Evolutionary conservation across 2,113 vertebrate genomes (phyloP), one percentile per base, ranked within the genome.

Genomic region (Poecilia latipinna): DNA sequence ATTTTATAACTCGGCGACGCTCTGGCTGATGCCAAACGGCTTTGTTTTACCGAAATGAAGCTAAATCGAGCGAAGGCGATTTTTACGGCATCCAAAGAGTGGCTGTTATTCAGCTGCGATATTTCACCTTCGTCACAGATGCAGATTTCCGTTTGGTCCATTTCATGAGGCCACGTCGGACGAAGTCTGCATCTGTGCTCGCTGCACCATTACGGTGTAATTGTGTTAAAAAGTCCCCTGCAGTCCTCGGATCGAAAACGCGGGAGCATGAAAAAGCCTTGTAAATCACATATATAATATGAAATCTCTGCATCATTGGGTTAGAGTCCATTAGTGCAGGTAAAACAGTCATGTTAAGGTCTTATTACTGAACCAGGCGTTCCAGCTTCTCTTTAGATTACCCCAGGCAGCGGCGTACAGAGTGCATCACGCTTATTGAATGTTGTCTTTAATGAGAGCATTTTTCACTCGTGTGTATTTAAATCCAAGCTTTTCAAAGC

Each of bases 141-240:
- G 78, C 32, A 57, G 72, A 76, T 75, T 75, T 76, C 70, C 84
- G 80, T 88, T 90, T 82, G 78, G 67, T 74, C 81, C 68, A 82
- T 90, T 88, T 89, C 68, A 82, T 87, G 84, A 90, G 66, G 89
- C 88, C 77, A 75, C 86, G 74, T 79, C 29, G 1, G 83, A 78
- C 60, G 72, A 72, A 68, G 80, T 73, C 87, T 77, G 82, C 64
- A 31, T 88, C 78, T 82, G 65, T 85, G 87, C 74, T 75, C 72
- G 1, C 79, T 75, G 82, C 60, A 39, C 87, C 84, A 88, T 90
- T 88, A 86, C 13, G 62, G 65, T 62, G n/a, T 90, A 90, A 90
- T 87, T 82, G 64, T 70, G 87, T 92, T 89, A 86, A 71, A 72
- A 68, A 65, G 80, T 85, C 68, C 66, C 75, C 70, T 79, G 72